Conservation (phyloP, 2,888 invertebrate genomes). For the Pollenia griseotomentosa region DNA sequence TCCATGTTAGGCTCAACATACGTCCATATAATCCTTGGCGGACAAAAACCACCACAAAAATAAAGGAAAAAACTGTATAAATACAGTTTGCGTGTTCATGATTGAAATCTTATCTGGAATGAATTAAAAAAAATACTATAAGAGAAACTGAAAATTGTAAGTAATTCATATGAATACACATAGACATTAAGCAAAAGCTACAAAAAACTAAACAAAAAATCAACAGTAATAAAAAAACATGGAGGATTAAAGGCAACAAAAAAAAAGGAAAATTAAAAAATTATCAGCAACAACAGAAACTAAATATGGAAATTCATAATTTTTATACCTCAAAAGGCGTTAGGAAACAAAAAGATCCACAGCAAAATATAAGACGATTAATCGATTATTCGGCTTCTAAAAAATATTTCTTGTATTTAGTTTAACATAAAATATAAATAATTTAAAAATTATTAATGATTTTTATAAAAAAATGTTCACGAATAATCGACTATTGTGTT, state of each 20-base stretch:
- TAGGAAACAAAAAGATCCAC: neutral
- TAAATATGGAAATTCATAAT: slow-evolving; percentile 52
- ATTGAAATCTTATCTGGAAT: slow-evolving; percentile 74
- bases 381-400: too few species aligned
- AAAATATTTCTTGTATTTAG: too few species aligned
- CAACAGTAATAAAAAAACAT: slow-evolving; percentile 41
- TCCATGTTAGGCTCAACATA: slow-evolving; percentile 7
- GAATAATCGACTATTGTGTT: too few species aligned
- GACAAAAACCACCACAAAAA: slow-evolving; percentile 35
- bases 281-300: slow-evolving; percentile 17
- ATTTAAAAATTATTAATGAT: too few species aligned
- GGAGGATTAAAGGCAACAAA: slow-evolving; percentile 32
- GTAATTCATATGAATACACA: slow-evolving; percentile 55
- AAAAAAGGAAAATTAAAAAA: slow-evolving; percentile 8
- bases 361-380: neutral
- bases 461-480: too few species aligned
- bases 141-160: slow-evolving; percentile 68
- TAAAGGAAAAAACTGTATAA: slow-evolving; percentile 39
- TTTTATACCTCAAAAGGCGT: neutral
- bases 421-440: too few species aligned
- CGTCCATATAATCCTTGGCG: slow-evolving; percentile 46
- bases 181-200: slow-evolving; percentile 57
- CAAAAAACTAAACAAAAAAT: neutral
- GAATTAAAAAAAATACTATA: slow-evolving; percentile 48
- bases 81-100: slow-evolving; percentile 75